Percentiles rank a stretch among this genome's conserved stretches.
Conservation (phyloP, 2,797 vertebrate species). For the Falco concolor region DNA sequence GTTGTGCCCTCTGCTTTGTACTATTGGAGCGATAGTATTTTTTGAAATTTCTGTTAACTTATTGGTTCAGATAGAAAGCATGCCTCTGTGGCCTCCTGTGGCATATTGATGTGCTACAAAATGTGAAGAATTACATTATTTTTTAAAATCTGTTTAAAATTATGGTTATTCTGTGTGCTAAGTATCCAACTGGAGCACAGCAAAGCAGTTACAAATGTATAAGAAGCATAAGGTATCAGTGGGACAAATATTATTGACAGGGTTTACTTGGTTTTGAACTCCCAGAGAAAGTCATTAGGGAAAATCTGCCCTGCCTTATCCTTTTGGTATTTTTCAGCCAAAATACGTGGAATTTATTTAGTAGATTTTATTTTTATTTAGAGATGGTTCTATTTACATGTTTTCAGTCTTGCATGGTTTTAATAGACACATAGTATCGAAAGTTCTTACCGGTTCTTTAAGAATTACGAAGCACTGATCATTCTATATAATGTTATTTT, state of each 20-base stretch:
- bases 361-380: not conserved
- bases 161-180: not conserved
- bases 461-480: not conserved
- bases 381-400: not conserved
- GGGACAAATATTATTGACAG: not conserved
- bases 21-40: not conserved
- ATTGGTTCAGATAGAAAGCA: not conserved
- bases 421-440: not conserved
- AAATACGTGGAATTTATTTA: not conserved
- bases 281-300: not conserved
- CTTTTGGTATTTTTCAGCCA: not conserved
- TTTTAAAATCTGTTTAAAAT: not conserved
- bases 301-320: not conserved
- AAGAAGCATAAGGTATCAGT: not conserved
- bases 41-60: not conserved
- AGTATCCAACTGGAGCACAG: not conserved
- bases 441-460: not conserved
- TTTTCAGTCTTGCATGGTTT: not conserved
- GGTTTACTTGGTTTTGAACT: not conserved
- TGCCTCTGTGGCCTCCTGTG: not conserved
- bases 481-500: not conserved
- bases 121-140: not conserved
- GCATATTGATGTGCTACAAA: not conserved
- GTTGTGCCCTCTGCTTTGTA: not conserved
- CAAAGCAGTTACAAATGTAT: not conserved